Conservation (phyloP, 2,113 vertebrate species). For the Nycticorax nycticorax region DNA sequence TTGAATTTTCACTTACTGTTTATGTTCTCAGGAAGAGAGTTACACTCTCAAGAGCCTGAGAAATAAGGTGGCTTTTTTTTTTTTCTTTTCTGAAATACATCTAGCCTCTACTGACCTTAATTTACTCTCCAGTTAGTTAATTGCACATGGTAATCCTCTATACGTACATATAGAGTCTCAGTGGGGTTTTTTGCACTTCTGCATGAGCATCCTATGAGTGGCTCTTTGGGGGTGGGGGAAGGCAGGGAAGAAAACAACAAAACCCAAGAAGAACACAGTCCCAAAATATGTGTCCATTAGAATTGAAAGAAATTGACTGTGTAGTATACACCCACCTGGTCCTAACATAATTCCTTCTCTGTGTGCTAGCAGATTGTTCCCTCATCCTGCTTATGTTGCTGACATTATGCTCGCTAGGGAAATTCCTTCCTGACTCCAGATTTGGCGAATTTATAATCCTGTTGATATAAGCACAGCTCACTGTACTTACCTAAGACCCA, state of each 20-base stretch:
- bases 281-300: neutral
- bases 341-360: conserved; percentile 22
- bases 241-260: neutral
- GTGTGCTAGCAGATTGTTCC: neutral
- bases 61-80: neutral
- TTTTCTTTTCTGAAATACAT: neutral
- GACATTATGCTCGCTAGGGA: neutral
- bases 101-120: neutral
- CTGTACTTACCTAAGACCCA: neutral
- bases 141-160: neutral
- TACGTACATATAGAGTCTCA: neutral
- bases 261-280: neutral
- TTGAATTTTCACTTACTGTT: neutral
- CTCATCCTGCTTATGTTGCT: conserved; percentile 4
- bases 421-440: conserved; percentile 41
- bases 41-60: neutral
- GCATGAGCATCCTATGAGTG: neutral
- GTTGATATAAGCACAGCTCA: conserved; percentile 24
- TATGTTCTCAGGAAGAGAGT: neutral
- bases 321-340: neutral
- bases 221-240: neutral
- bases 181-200: neutral
- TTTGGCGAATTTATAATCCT: conserved; percentile 22
- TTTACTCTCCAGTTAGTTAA: conserved; percentile 12
- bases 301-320: neutral